Percentiles rank a stretch among this genome's conserved stretches.
Evolutionary conservation across 2,797 vertebrate genomes (phyloP).

Genomic region (Apodemus agrarius): DNA sequence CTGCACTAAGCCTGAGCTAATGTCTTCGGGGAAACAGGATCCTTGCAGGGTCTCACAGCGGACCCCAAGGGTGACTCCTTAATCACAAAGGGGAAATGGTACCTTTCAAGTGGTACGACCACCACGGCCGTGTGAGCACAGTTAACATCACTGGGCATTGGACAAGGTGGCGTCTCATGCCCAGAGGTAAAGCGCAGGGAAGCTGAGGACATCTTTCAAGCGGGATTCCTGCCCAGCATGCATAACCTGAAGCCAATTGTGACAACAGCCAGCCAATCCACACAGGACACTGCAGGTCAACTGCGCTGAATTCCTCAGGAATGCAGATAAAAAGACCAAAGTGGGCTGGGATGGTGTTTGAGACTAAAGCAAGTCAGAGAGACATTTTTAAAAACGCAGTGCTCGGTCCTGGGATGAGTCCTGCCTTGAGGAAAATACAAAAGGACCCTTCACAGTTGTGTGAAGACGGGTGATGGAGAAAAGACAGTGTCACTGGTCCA

Average conservation of each 20-base stretch:
- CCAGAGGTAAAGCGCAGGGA: not conserved
- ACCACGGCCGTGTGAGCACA: not conserved
- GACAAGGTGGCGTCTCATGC: not conserved
- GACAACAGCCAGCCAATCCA: not conserved
- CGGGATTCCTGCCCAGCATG: not conserved
- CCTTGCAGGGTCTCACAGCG: not conserved
- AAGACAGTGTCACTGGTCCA: not conserved
- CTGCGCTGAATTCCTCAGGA: not conserved
- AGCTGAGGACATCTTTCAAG: not conserved
- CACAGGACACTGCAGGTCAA: not conserved
- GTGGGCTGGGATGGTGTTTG: not conserved
- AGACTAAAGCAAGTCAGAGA: not conserved
- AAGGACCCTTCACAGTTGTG: not conserved
- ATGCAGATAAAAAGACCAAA: not conserved
- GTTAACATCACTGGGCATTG: not conserved
- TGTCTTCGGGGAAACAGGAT: not conserved
- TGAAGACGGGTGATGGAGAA: not conserved
- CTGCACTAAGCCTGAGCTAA: not conserved
- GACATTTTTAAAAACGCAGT: not conserved
- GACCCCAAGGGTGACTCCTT: conserved; percentile 18
- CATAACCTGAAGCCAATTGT: not conserved
- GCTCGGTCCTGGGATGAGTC: not conserved
- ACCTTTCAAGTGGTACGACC: conserved; percentile 8
- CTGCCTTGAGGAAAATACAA: not conserved
- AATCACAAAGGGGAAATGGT: not conserved